Evolutionary conservation across 2,113 vertebrate species (phyloP).

Genomic region (Grallaria varia): DNA sequence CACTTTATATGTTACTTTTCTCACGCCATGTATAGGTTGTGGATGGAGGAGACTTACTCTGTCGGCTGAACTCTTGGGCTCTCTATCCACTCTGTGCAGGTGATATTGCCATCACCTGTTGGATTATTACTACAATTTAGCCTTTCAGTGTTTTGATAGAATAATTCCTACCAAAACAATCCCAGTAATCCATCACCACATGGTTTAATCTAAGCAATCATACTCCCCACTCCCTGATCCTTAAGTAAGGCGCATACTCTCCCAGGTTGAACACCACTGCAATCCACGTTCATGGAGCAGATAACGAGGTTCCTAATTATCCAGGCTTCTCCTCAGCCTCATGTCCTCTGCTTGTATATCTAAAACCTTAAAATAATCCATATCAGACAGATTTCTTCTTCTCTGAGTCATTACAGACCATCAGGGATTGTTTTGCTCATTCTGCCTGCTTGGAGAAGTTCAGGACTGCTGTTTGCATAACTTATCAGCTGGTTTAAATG

Average conservation of each 20-base stretch:
- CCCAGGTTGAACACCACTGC: background rate
- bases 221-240: background rate
- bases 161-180: background rate
- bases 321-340: background rate
- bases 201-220: background rate
- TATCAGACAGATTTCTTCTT: background rate
- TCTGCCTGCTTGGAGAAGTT: background rate
- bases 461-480: background rate
- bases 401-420: background rate
- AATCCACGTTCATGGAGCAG: background rate
- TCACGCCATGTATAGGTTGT: fast-evolving
- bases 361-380: background rate
- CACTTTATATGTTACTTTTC: fast-evolving
- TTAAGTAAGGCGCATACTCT: background rate
- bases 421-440: background rate
- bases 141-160: background rate
- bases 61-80: background rate
- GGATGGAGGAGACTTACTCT: background rate
- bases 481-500: background rate
- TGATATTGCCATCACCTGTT: background rate
- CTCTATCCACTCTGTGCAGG: background rate
- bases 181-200: background rate
- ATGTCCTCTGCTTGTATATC: background rate
- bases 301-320: background rate
- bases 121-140: background rate